phyloP scores from a whole-genome alignment of 2,113 vertebrate species.

The Salvelinus sp. region DNA sequence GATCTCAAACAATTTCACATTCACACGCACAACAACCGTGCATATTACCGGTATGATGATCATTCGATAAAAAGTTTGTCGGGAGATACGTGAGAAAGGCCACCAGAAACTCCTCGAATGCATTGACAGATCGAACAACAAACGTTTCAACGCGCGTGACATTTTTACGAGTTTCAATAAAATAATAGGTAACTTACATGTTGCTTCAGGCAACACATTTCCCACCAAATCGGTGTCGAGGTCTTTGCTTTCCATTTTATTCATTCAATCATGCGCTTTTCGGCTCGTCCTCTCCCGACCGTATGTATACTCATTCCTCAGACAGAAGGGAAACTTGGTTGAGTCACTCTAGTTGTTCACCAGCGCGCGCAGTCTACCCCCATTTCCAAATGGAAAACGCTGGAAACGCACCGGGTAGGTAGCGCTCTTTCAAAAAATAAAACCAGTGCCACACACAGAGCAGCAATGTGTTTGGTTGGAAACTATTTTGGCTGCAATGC shows the following conservation, averaged over 20 bases:
- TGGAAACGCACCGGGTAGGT: no score
- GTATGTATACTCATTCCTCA: constrained; percentile 70
- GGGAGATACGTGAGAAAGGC: not conserved
- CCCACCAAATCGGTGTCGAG: constrained; percentile 58
- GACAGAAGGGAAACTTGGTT: constrained; percentile 46
- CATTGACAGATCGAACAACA: not conserved
- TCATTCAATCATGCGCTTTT: constrained; percentile 62
- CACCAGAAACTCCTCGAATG: not conserved
- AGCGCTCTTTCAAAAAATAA: no score
- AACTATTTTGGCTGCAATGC: not conserved
- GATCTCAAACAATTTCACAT: not conserved
- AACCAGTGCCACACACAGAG: not conserved
- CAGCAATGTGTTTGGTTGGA: not conserved
- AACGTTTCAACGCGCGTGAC: not conserved
- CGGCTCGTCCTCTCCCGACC: constrained; percentile 30
- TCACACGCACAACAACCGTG: not conserved
- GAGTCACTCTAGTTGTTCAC: constrained; percentile 48
- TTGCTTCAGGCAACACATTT: constrained; percentile 41
- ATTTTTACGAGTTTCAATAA: not conserved
- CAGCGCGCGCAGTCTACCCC: constrained; percentile 20
- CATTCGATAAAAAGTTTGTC: not conserved
- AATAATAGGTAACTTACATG: constrained; percentile 63
- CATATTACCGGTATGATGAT: not conserved
- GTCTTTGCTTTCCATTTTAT: constrained; percentile 59
- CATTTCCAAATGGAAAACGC: constrained; percentile 21